Conservation (phyloP, 2,888 invertebrate species). For the Hydrotaea cyrtoneurina region DNA sequence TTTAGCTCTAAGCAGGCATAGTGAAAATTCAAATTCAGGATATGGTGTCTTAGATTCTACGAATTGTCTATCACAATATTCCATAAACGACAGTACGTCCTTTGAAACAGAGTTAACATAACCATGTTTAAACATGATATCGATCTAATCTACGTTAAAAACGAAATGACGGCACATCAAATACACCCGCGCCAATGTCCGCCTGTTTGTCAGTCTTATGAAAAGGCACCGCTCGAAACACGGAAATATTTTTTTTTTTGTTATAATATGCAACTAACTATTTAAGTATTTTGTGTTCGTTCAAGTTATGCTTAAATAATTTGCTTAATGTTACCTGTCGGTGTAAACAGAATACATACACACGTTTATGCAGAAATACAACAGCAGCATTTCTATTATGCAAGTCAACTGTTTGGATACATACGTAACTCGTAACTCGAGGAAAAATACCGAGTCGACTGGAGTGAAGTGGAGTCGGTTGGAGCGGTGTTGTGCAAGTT, state of each 20-base stretch:
- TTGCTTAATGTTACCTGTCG: conserved; percentile 39
- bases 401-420: neutral
- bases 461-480: neutral
- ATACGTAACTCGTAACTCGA: neutral
- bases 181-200: neutral
- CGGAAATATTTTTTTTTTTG: conserved; percentile 51
- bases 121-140: neutral
- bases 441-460: neutral
- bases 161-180: neutral
- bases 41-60: too few relatives aligned
- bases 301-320: conserved; percentile 60
- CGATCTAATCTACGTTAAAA: neutral
- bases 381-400: conserved; percentile 15
- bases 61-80: too few relatives aligned
- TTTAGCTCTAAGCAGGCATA: too few relatives aligned
- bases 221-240: conserved; percentile 27
- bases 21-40: too few relatives aligned
- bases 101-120: too few relatives aligned
- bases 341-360: neutral
- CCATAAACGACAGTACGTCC: too few relatives aligned
- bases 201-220: neutral
- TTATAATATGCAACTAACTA: neutral
- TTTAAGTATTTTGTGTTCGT: neutral
- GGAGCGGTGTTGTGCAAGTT: neutral
- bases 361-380: neutral